phyloP scores from a whole-genome alignment of 2,888 invertebrate genomes.

The Apamea epomidion region DNA sequence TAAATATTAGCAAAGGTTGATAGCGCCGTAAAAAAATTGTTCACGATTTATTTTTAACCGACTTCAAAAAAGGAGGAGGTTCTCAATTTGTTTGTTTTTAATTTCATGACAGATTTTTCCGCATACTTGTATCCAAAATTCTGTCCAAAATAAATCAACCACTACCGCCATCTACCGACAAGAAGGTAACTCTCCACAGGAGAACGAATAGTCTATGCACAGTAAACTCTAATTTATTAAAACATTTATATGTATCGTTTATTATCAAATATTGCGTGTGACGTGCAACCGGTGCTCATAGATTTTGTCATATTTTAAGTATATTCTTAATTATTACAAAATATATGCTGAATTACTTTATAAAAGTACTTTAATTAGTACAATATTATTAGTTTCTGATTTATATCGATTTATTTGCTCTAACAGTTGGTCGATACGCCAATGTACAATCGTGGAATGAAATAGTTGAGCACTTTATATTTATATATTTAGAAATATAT shows the following conservation, averaged over 20 bases:
- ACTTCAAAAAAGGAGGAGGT: no score
- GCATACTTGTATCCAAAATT: background rate
- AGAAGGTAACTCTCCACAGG: conserved; percentile 21
- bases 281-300: conserved; percentile 34
- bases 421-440: background rate
- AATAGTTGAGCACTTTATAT: background rate
- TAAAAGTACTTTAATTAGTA: conserved; percentile 8
- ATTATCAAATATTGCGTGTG: conserved; percentile 64
- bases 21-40: background rate
- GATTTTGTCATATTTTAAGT: background rate
- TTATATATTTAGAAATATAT: no score
- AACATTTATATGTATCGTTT: conserved; percentile 60
- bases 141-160: background rate
- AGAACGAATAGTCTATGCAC: conserved; percentile 46
- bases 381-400: background rate
- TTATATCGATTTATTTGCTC: background rate
- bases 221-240: conserved; percentile 51
- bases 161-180: conserved; percentile 12
- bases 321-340: background rate
- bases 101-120: no score
- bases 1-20: background rate
- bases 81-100: no score
- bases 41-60: background rate
- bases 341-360: background rate
- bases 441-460: background rate